These are phyloP conservation scores for Synanthedon tipuliformis DNA, from an alignment of 2,888 invertebrate genomes.

Conservation along the genomic window DNA sequence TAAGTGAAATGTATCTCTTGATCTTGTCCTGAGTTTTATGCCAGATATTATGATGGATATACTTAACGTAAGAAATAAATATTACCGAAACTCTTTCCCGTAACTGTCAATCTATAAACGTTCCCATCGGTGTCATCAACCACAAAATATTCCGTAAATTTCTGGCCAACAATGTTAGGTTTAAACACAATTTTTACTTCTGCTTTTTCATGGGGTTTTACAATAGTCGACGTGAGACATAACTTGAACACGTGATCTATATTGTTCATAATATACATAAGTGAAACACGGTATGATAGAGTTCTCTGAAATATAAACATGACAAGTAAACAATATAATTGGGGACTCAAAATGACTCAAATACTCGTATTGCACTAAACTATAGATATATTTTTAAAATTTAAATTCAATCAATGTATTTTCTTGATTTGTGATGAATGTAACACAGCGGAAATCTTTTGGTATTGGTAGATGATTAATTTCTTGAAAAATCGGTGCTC, in stretches of 20 bases:
- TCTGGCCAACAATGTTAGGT: constrained; percentile 41
- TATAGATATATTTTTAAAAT: too few relatives aligned
- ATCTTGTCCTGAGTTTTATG: too few relatives aligned
- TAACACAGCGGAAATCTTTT: too few relatives aligned
- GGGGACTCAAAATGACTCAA: too few relatives aligned
- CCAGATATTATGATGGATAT: too few relatives aligned
- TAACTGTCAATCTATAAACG: constrained; percentile 39
- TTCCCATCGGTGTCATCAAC: constrained; percentile 45
- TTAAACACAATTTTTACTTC: constrained; percentile 36
- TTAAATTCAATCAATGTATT: too few relatives aligned
- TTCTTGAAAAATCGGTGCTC: too few relatives aligned
- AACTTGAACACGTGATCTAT: constrained; percentile 52
- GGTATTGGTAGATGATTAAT: too few relatives aligned
- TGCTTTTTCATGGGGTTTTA: constrained; percentile 31
- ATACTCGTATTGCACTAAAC: too few relatives aligned
- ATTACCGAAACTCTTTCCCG: constrained; percentile 50
- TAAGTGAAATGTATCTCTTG: too few relatives aligned
- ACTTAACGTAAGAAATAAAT: background rate
- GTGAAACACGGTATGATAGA: constrained; percentile 37
- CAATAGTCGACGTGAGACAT: constrained; percentile 29
- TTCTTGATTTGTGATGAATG: too few relatives aligned
- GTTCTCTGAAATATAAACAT: background rate
- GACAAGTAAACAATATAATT: too few relatives aligned
- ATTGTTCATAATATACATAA: constrained; percentile 40
- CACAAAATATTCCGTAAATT: constrained; percentile 53